Percentiles rank a stretch among this genome's conserved stretches.
Evolutionary conservation across 2,888 invertebrate genomes (phyloP).

Genomic region (Shargacucullia verbasci): DNA sequence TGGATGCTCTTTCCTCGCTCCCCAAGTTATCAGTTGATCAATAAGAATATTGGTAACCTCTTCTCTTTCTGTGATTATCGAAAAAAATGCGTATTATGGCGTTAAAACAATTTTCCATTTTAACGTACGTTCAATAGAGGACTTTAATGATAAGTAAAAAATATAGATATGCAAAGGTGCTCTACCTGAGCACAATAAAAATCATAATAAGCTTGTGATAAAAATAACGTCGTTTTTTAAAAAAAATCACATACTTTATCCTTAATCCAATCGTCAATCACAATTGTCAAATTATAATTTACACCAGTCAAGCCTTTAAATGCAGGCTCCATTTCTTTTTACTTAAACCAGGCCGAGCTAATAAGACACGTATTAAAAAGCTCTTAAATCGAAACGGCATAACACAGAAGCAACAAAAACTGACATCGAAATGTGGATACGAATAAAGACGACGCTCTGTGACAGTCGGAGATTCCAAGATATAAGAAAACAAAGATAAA

Average conservation of each 20-base stretch:
- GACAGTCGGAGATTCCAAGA: constrained; percentile 75
- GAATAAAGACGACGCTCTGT: constrained; percentile 76
- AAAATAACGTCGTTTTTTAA: constrained; percentile 8
- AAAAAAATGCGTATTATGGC: too few relatives aligned
- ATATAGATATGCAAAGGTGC: not conserved
- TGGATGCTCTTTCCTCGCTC: too few relatives aligned
- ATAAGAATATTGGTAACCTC: too few relatives aligned
- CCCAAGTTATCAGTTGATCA: too few relatives aligned
- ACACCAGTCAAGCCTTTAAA: constrained; percentile 44
- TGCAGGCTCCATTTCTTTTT: constrained; percentile 45
- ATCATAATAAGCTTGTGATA: constrained; percentile 1
- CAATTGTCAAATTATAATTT: constrained; percentile 47
- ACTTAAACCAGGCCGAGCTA: constrained; percentile 65
- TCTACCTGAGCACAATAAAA: not conserved
- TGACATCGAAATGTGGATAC: constrained; percentile 76
- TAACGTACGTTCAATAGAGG: too few relatives aligned
- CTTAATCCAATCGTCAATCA: constrained; percentile 44
- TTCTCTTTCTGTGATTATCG: too few relatives aligned
- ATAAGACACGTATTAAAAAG: constrained; percentile 75
- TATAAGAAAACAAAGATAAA: constrained; percentile 63
- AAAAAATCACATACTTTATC: constrained; percentile 10
- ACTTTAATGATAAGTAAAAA: too few relatives aligned
- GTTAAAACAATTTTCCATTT: too few relatives aligned
- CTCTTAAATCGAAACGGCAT: constrained; percentile 71
- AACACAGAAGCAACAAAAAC: constrained; percentile 72